Evolutionary conservation across 2,888 invertebrate species (phyloP).

Genomic region (Acanthopleura granulata): DNA sequence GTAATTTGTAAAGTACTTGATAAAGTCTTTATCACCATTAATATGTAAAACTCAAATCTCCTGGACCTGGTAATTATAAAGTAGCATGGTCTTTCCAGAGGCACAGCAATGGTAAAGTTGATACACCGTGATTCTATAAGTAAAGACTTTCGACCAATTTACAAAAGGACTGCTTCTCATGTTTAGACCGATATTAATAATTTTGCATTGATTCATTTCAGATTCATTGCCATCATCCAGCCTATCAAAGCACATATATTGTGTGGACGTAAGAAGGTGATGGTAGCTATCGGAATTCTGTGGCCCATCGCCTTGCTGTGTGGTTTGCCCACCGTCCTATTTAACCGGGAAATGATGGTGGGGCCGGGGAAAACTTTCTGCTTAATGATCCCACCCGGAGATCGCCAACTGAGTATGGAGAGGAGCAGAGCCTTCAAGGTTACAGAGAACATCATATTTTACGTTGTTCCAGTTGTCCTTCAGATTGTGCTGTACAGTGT

Average conservation of each 20-base stretch:
- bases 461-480: slow-evolving; percentile 53
- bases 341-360: slow-evolving; percentile 29
- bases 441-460: slow-evolving; percentile 54
- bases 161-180: no score
- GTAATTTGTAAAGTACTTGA: no score
- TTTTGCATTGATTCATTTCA: slow-evolving; percentile 35
- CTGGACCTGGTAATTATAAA: no score
- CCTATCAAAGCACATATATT: slow-evolving; percentile 60
- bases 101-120: no score
- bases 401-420: slow-evolving; percentile 26
- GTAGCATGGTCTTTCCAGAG: no score
- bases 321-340: slow-evolving; percentile 52
- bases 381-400: slow-evolving; percentile 34
- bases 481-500: slow-evolving; percentile 52
- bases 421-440: slow-evolving; percentile 41
- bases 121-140: no score
- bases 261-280: slow-evolving; percentile 50
- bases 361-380: slow-evolving; percentile 32
- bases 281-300: slow-evolving; percentile 46
- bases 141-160: no score
- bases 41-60: no score
- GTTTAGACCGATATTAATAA: no score
- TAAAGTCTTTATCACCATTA: no score
- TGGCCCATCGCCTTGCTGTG: slow-evolving; percentile 53
- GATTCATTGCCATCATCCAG: slow-evolving; percentile 63